phyloP scores from a whole-genome alignment of 2,113 vertebrate genomes.

The Laticauda laticaudata region DNA sequence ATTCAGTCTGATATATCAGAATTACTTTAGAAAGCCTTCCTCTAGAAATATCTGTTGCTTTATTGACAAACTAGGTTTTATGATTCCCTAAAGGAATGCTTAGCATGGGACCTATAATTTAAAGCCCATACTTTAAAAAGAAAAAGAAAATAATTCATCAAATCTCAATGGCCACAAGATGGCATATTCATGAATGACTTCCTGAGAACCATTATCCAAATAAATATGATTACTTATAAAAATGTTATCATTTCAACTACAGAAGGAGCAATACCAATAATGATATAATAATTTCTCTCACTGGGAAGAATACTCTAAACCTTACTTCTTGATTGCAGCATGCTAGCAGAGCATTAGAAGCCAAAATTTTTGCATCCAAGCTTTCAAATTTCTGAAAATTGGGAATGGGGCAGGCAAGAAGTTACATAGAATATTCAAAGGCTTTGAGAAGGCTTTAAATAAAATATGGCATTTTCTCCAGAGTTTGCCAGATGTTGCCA shows the following conservation, averaged over 20 bases:
- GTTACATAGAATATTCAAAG: conserved; percentile 51
- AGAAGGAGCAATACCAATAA: neutral
- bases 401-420: conserved; percentile 17
- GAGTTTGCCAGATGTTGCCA: conserved; percentile 8
- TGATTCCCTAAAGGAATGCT: neutral
- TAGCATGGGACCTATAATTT: neutral
- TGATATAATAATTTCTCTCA: neutral
- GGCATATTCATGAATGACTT: neutral
- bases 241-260: neutral
- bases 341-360: neutral
- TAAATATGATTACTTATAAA: neutral
- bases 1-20: neutral
- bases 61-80: neutral
- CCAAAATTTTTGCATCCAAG: conserved; percentile 12
- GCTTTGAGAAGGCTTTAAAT: conserved; percentile 57
- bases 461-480: conserved; percentile 56
- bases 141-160: neutral
- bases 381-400: conserved; percentile 27
- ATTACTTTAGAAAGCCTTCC: neutral
- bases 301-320: neutral
- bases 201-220: neutral
- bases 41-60: neutral
- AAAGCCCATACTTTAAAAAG: neutral
- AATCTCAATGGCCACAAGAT: neutral
- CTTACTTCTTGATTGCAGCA: neutral